Evolutionary conservation across 2,113 vertebrate genomes (phyloP).

Genomic region (Carassius carassius): DNA sequence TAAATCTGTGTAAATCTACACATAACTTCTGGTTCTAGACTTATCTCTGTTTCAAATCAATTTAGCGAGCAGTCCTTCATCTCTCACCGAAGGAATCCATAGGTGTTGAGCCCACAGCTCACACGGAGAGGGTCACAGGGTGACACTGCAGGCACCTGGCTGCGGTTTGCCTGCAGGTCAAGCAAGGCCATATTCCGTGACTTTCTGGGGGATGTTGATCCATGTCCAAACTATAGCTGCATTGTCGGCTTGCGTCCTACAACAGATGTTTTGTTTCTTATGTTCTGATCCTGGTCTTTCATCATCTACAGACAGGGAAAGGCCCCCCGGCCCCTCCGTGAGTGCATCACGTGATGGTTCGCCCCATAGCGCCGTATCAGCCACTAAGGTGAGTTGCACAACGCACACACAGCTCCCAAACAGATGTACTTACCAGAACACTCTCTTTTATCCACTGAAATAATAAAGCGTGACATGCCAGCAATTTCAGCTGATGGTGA

Average conservation of each 20-base stretch:
- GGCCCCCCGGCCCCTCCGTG: constrained; percentile 71
- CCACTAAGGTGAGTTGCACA: constrained; percentile 81
- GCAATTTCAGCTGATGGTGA: constrained; percentile 7
- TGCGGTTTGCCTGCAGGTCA: constrained; percentile 42
- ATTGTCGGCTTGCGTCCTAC: constrained; percentile 11
- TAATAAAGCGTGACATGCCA: constrained; percentile 5
- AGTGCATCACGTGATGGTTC: constrained; percentile 91
- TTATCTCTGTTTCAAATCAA: not conserved
- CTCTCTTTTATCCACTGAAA: constrained; percentile 12
- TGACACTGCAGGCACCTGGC: constrained; percentile 22
- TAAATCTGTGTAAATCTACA: not conserved
- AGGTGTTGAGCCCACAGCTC: constrained; percentile 22
- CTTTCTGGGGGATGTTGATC: constrained; percentile 34
- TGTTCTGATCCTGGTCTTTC: not conserved
- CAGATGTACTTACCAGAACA: constrained; percentile 29
- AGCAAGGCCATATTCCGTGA: not conserved
- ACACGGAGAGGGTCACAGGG: constrained; percentile 10
- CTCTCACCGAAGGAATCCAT: not conserved
- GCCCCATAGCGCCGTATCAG: constrained; percentile 84
- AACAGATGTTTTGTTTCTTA: constrained; percentile 29
- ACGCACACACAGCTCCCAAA: constrained; percentile 17
- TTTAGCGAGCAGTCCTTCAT: not conserved
- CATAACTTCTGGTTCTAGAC: not conserved
- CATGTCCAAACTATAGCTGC: constrained; percentile 9
- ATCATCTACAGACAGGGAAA: constrained; percentile 79